Percentiles rank a stretch among this genome's conserved stretches.
phyloP scores from a whole-genome alignment of 2,888 invertebrate species.

The Leptopilina drosophilae region DNA sequence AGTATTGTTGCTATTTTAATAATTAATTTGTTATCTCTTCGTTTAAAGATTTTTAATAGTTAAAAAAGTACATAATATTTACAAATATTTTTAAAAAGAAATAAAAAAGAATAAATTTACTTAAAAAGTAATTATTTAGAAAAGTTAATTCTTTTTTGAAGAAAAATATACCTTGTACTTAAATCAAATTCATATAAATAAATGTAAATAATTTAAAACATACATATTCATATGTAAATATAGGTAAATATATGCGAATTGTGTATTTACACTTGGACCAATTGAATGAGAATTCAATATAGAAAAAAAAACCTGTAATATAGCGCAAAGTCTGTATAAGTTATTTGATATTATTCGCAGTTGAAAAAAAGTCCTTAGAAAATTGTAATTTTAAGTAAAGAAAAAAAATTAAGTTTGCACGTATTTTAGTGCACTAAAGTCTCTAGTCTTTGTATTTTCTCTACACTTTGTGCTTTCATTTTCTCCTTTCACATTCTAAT shows the following conservation, averaged over 20 bases:
- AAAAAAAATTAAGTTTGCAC: background rate
- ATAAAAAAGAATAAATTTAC: background rate
- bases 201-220: slow-evolving; percentile 1
- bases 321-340: background rate
- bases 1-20: slow-evolving; percentile 24
- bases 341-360: background rate
- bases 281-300: background rate
- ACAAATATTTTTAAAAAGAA: background rate
- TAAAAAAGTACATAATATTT: background rate
- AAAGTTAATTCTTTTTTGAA: background rate
- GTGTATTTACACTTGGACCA: slow-evolving; percentile 17
- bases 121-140: slow-evolving; percentile 7
- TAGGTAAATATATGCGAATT: background rate
- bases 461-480: slow-evolving; percentile 9
- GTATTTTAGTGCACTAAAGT: background rate
- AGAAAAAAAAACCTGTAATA: background rate
- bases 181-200: slow-evolving; percentile 3
- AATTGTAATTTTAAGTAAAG: background rate
- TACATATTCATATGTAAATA: no score
- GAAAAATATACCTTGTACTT: background rate
- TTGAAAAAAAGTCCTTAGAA: background rate
- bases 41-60: slow-evolving; percentile 1
- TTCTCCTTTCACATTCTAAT: slow-evolving; percentile 20
- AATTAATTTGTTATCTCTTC: slow-evolving; percentile 21
- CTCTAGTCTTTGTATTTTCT: slow-evolving; percentile 7